Conservation (phyloP, 2,113 vertebrate species). For the Rhizomys pruinosus region DNA sequence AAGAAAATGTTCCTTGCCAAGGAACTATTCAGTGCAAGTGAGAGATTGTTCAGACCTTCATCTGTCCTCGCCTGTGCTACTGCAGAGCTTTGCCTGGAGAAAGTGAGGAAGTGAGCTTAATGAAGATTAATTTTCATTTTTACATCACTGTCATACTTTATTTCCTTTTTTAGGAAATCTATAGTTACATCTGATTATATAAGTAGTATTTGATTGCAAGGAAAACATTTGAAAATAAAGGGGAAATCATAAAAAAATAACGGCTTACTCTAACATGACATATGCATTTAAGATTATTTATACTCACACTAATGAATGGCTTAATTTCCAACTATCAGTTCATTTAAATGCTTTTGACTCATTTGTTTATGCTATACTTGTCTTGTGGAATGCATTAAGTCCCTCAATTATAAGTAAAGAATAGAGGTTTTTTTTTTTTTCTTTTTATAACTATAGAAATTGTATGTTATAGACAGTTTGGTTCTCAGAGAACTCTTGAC, state of each 20-base stretch:
- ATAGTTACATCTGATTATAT: not conserved
- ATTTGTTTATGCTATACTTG: not conserved
- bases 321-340: slow-evolving; percentile 11
- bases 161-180: not conserved
- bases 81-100: not conserved
- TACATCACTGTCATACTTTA: not conserved
- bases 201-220: not conserved
- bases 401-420: not conserved
- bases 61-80: not conserved
- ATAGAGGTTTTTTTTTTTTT: too few species aligned
- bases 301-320: not conserved
- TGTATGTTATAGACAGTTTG: not conserved
- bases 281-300: not conserved
- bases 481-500: not conserved
- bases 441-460: not conserved
- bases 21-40: not conserved
- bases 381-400: not conserved
- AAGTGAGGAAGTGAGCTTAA: not conserved
- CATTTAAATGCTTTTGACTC: not conserved
- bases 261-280: not conserved
- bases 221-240: not conserved
- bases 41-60: not conserved
- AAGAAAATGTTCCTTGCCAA: not conserved
- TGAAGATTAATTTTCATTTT: slow-evolving; percentile 20
- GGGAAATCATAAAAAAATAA: slow-evolving; percentile 20